Percentiles rank a stretch among this genome's conserved stretches.
These are phyloP conservation scores for Labrus mixtus DNA, from an alignment of 2,113 vertebrate genomes.

Conservation along the genomic window DNA sequence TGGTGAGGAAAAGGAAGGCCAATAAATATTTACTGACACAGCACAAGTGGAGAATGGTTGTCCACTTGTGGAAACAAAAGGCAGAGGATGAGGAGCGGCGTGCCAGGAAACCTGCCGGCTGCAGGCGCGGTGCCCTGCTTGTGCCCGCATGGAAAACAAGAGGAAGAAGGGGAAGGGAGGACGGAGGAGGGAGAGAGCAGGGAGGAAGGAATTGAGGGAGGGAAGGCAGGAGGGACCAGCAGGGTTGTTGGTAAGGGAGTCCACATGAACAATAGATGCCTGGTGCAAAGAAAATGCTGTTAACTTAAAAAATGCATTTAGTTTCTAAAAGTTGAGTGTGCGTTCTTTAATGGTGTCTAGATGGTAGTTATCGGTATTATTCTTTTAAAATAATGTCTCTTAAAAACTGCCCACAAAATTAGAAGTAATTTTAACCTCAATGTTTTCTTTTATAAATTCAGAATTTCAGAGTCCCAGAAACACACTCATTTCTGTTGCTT, in stretches of 20 bases:
- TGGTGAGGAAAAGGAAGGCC: conserved; percentile 78
- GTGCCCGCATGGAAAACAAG: conserved; percentile 80
- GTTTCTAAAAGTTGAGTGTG: conserved; percentile 22
- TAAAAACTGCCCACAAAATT: not conserved
- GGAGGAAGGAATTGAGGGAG: conserved; percentile 31
- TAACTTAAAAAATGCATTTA: conserved; percentile 4
- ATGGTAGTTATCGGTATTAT: too few relatives aligned
- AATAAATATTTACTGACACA: conserved; percentile 84
- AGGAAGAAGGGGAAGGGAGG: conserved; percentile 74
- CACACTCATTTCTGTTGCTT: conserved; percentile 7
- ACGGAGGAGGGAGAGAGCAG: conserved; percentile 43
- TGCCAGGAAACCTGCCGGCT: conserved; percentile 82
- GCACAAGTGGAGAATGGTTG: conserved; percentile 79
- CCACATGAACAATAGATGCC: conserved; percentile 44
- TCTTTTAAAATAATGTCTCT: not conserved
- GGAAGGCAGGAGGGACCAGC: conserved; percentile 28
- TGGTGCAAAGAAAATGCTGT: conserved; percentile 22
- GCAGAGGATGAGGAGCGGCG: conserved; percentile 82
- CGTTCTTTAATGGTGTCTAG: conserved; percentile 5
- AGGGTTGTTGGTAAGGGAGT: conserved; percentile 24
- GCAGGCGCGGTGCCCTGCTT: conserved; percentile 65
- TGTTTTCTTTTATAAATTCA: conserved; percentile 8
- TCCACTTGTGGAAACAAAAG: conserved; percentile 85
- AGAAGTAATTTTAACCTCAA: conserved; percentile 1
- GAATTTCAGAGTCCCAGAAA: conserved; percentile 8